Evolutionary conservation across 2,888 invertebrate species (phyloP).

Genomic region (Serrognathus titanus): DNA sequence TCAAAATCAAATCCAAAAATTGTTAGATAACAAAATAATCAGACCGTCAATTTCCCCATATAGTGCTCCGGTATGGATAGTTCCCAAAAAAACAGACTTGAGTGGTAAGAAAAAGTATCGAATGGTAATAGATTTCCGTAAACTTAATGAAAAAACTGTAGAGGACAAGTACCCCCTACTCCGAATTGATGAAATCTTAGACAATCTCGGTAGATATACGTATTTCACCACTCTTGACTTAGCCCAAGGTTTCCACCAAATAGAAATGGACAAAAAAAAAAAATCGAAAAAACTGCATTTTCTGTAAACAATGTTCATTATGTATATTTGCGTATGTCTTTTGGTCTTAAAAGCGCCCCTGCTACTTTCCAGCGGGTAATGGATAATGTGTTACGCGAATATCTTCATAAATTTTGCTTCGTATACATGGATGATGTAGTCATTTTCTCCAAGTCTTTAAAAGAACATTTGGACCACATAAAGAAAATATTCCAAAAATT

Average conservation of each 20-base stretch:
- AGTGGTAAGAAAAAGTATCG: too few species aligned
- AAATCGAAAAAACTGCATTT: slow-evolving; percentile 35
- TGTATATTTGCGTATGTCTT: slow-evolving; percentile 27
- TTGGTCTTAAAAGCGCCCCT: slow-evolving; percentile 32
- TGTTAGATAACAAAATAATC: too few species aligned
- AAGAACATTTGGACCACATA: slow-evolving; percentile 21
- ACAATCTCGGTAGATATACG: slow-evolving; percentile 32
- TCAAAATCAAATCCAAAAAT: too few species aligned
- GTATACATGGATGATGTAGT: slow-evolving; percentile 30
- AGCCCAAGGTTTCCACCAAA: slow-evolving; percentile 37
- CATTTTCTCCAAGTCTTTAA: slow-evolving; percentile 16
- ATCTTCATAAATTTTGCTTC: slow-evolving; percentile 19
- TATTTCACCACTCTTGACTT: slow-evolving; percentile 36
- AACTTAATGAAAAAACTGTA: too few species aligned
- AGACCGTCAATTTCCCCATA: too few species aligned
- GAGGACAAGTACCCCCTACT: too few species aligned
- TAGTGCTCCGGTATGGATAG: too few species aligned
- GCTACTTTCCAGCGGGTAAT: slow-evolving; percentile 28
- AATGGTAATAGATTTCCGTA: too few species aligned
- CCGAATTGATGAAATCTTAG: slow-evolving; percentile 24
- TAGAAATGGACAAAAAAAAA: too few species aligned
- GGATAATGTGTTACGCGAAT: slow-evolving; percentile 22
- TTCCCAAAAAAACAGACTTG: too few species aligned
- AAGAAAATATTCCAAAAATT: slow-evolving; percentile 22
- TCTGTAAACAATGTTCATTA: slow-evolving; percentile 29